Evolutionary conservation across 2,113 vertebrate species (phyloP).

Genomic region (Formicarius rufipectus): DNA sequence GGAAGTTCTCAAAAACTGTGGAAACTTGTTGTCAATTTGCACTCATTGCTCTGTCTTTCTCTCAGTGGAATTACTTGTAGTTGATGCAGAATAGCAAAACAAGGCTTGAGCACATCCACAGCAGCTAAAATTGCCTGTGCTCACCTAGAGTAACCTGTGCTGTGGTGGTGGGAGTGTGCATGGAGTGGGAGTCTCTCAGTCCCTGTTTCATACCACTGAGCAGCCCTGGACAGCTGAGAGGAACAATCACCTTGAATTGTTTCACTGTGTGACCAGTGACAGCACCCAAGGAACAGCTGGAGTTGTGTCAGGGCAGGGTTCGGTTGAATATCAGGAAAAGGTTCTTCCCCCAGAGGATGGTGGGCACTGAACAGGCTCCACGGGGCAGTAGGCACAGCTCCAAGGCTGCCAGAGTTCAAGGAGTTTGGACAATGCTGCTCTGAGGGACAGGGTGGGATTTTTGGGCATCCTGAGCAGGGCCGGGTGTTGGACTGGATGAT

Average conservation of each 20-base stretch:
- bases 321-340: accelerated
- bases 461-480: neutral
- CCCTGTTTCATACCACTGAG: neutral
- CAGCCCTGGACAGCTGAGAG: neutral
- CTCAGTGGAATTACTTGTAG: neutral
- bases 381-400: neutral
- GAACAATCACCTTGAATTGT: neutral
- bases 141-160: neutral
- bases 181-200: accelerated
- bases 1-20: neutral
- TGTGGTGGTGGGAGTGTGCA: neutral
- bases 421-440: accelerated
- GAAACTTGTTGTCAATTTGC: neutral
- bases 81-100: neutral
- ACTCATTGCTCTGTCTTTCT: neutral
- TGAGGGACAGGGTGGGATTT: neutral
- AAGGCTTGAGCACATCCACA: neutral
- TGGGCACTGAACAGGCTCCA: neutral
- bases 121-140: neutral
- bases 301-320: accelerated
- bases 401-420: neutral
- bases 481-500: accelerated
- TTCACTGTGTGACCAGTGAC: neutral
- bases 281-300: accelerated
- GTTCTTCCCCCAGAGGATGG: neutral